Evolutionary conservation across 2,888 invertebrate species (phyloP).

Genomic region (Athetis lepigone): DNA sequence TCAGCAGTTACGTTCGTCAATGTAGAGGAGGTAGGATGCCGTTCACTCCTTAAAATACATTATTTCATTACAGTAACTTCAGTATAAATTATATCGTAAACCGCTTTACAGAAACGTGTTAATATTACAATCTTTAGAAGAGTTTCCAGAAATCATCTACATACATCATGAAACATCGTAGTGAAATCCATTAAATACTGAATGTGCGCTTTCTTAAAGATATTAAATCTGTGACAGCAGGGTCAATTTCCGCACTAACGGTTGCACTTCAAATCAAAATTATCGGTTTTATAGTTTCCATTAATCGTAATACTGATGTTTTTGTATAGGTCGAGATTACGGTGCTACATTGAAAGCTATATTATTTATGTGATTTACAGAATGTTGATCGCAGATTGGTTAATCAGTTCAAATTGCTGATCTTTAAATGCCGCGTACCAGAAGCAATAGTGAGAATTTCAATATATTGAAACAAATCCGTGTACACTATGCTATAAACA

Average conservation of each 20-base stretch:
- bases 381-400: slow-evolving; percentile 22
- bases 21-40: background rate
- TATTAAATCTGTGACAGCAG: slow-evolving; percentile 31
- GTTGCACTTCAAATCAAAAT: slow-evolving; percentile 46
- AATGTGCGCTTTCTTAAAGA: slow-evolving; percentile 38
- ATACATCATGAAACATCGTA: slow-evolving; percentile 30
- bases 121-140: slow-evolving; percentile 46
- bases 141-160: slow-evolving; percentile 49
- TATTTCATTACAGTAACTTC: slow-evolving; percentile 18
- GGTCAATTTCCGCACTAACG: slow-evolving; percentile 44
- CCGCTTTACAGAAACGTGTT: slow-evolving; percentile 35
- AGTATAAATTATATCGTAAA: slow-evolving; percentile 53
- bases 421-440: slow-evolving; percentile 29
- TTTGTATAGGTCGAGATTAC: slow-evolving; percentile 44
- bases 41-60: slow-evolving; percentile 23
- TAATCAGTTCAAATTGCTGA: slow-evolving; percentile 37
- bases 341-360: background rate
- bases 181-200: slow-evolving; percentile 49
- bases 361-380: slow-evolving; percentile 21
- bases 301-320: slow-evolving; percentile 35
- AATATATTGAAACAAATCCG: slow-evolving; percentile 44
- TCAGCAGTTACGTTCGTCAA: slow-evolving; percentile 31
- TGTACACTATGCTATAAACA: slow-evolving; percentile 44
- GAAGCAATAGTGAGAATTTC: slow-evolving; percentile 23
- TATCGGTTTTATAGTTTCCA: slow-evolving; percentile 42